Evolutionary conservation across 2,113 vertebrate species (phyloP).

Genomic region (Apaloderma vittatum): DNA sequence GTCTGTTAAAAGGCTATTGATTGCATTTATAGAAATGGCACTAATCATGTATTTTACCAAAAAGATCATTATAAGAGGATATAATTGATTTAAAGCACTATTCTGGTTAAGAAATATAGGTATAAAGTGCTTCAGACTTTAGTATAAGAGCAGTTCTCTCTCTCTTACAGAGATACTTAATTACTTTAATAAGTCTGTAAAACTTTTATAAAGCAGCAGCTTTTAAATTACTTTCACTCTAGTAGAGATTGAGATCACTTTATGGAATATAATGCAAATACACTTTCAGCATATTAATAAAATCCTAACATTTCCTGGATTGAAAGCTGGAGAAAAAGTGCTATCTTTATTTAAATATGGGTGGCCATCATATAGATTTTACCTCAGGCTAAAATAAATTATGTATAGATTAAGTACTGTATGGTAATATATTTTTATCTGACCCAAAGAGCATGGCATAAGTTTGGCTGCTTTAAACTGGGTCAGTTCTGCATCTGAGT

Average conservation of each 20-base stretch:
- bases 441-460: neutral
- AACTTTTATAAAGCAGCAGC: conserved; percentile 40
- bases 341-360: conserved; percentile 10
- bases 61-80: conserved; percentile 21
- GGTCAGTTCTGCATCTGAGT: neutral
- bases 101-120: conserved; percentile 1
- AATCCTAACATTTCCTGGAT: neutral
- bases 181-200: conserved; percentile 60
- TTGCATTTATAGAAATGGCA: conserved; percentile 20
- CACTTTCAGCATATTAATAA: conserved; percentile 50
- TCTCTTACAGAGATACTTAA: conserved; percentile 39
- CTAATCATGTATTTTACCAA: neutral
- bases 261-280: conserved; percentile 45
- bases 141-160: conserved; percentile 1
- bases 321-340: neutral
- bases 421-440: neutral
- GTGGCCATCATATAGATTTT: neutral
- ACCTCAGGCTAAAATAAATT: conserved; percentile 5
- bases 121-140: conserved; percentile 37
- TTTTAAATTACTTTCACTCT: conserved; percentile 55
- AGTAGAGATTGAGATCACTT: conserved; percentile 33
- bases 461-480: neutral
- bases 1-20: conserved; percentile 19
- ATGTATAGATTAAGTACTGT: neutral
- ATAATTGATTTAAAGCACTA: conserved; percentile 63